phyloP scores from a whole-genome alignment of 2,888 invertebrate species.

The Cyclophora albipunctata region DNA sequence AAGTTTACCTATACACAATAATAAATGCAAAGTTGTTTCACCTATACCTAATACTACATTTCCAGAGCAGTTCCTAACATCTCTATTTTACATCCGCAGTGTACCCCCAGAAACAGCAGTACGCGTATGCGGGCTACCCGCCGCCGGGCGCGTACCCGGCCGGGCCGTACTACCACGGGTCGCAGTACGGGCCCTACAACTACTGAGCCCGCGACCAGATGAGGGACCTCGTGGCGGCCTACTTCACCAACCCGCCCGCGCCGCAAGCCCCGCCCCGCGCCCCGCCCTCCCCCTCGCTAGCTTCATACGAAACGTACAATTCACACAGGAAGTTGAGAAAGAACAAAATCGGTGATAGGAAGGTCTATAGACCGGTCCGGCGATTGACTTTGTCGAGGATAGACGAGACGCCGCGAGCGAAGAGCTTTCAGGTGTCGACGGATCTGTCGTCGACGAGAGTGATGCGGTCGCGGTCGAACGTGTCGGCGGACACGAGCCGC shows the following conservation, averaged over 20 bases:
- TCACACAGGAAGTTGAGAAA: constrained; percentile 55
- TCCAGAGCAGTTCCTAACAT: too few relatives aligned
- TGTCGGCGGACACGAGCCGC: constrained; percentile 64
- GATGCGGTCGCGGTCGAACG: constrained; percentile 55
- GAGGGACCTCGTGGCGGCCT: constrained; percentile 67
- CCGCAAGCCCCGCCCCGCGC: constrained; percentile 68
- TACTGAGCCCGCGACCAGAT: constrained; percentile 81
- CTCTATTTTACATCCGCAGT: constrained; percentile 70
- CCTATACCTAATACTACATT: too few relatives aligned
- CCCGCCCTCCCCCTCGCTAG: constrained; percentile 31
- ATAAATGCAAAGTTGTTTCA: too few relatives aligned
- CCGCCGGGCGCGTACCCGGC: constrained; percentile 89
- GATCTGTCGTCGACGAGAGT: constrained; percentile 59
- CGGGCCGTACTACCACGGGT: constrained; percentile 92
- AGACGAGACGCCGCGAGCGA: constrained; percentile 56
- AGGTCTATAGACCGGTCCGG: constrained; percentile 55
- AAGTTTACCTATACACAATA: too few relatives aligned
- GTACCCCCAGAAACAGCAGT: constrained; percentile 95
- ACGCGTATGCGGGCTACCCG: constrained; percentile 92
- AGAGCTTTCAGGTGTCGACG: constrained; percentile 50
- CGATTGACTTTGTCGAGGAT: constrained; percentile 61
- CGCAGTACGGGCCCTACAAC: constrained; percentile 95
- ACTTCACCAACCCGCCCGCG: constrained; percentile 62
- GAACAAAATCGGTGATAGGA: constrained; percentile 46
- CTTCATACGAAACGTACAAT: constrained; percentile 57